Percentiles rank a stretch among this genome's conserved stretches.
Evolutionary conservation across 92 coral and sea anemone genomes (phyloP).

Genomic region (Palythoa grandiflora): DNA sequence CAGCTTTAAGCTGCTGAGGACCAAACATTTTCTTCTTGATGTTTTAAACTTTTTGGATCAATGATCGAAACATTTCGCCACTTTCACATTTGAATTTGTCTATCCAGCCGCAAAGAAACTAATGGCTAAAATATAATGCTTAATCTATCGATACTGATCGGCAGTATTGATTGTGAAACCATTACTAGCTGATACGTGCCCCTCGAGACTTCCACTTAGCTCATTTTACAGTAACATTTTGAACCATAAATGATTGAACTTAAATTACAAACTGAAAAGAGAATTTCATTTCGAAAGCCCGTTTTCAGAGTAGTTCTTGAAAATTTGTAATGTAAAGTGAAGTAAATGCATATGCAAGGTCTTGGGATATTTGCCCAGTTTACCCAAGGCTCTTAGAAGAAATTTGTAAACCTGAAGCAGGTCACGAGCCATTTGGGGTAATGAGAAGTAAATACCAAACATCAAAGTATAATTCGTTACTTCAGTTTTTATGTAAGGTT

Average conservation of each 20-base stretch:
- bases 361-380: not conserved
- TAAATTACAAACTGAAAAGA: not conserved
- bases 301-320: not conserved
- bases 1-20: not conserved
- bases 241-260: not conserved
- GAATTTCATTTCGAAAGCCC: not conserved
- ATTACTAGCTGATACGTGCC: not conserved
- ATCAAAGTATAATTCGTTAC: not conserved
- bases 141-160: not conserved
- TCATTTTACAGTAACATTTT: not conserved
- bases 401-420: not conserved
- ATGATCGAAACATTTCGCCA: not conserved
- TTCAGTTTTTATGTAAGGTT: not conserved
- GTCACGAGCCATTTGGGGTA: not conserved
- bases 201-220: not conserved
- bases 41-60: not conserved
- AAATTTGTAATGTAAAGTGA: not conserved
- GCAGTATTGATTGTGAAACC: not conserved
- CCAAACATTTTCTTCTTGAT: not conserved
- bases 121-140: not conserved
- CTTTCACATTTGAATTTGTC: not conserved
- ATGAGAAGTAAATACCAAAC: not conserved
- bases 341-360: not conserved
- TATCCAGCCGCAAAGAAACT: not conserved
- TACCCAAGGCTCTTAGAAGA: not conserved